phyloP scores from a whole-genome alignment of 2,888 invertebrate species.

The Pediacus dermestoides region DNA sequence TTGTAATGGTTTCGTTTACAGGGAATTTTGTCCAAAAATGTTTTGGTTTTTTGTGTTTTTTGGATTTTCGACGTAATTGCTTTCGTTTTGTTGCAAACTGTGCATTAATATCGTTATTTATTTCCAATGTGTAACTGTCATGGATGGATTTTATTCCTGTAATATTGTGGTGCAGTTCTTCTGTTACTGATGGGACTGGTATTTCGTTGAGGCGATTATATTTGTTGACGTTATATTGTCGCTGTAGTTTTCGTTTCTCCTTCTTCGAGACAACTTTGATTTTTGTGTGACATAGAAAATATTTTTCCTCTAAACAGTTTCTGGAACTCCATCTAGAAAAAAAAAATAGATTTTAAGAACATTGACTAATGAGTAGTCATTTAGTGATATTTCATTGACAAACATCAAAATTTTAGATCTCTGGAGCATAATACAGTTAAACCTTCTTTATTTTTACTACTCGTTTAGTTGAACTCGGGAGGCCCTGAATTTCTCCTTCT shows the following conservation, averaged over 20 bases:
- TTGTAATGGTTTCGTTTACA: too few relatives aligned
- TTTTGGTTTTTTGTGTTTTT: too few relatives aligned
- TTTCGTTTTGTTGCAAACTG: conserved; percentile 25
- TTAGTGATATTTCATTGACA: too few relatives aligned
- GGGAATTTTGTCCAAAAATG: too few relatives aligned
- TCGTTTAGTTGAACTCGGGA: too few relatives aligned
- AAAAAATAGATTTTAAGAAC: too few relatives aligned
- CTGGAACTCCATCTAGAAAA: conserved; percentile 63
- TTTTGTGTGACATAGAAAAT: conserved; percentile 69
- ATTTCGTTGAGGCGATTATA: conserved; percentile 54
- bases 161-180: conserved; percentile 9
- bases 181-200: conserved; percentile 46
- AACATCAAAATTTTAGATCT: neutral
- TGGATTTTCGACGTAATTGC: too few relatives aligned
- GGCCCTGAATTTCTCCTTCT: too few relatives aligned
- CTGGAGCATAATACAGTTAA: neutral
- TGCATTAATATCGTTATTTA: too few relatives aligned
- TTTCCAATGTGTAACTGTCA: conserved; percentile 18
- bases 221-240: conserved; percentile 54
- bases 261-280: conserved; percentile 53
- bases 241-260: conserved; percentile 51
- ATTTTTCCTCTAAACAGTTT: conserved; percentile 61
- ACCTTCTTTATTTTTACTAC: neutral
- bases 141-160: conserved; percentile 5
- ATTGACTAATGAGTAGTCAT: too few relatives aligned